Percentiles rank a stretch among this genome's conserved stretches.
Conservation (phyloP, 1,140 invertebrate species). For the Vanessa tameamea region DNA sequence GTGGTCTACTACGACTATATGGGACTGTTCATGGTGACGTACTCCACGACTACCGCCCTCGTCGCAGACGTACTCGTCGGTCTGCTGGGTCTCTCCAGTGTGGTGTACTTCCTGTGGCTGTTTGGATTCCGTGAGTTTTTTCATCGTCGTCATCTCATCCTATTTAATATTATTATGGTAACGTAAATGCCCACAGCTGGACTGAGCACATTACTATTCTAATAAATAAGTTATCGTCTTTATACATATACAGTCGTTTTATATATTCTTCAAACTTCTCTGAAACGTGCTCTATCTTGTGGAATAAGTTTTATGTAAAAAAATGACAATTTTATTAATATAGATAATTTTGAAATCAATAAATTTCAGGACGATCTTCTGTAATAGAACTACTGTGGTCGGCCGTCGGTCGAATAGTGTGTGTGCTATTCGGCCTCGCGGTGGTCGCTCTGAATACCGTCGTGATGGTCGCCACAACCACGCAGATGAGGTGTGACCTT, state of each 20-base stretch:
- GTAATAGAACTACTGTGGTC: slow-evolving; percentile 42
- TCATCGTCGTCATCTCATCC: too few species aligned
- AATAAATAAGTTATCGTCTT: too few species aligned
- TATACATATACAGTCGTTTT: too few species aligned
- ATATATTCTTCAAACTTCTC: too few species aligned
- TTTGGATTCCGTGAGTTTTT: slow-evolving; percentile 60
- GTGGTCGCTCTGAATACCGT: slow-evolving; percentile 28
- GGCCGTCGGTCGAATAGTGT: slow-evolving; percentile 35
- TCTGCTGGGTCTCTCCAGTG: slow-evolving; percentile 39
- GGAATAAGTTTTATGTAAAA: too few species aligned
- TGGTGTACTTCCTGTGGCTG: slow-evolving; percentile 58
- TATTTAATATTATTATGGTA: neutral
- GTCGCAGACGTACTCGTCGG: slow-evolving; percentile 51
- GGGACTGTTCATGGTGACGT: slow-evolving; percentile 60
- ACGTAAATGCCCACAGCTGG: too few species aligned
- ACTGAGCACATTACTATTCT: too few species aligned
- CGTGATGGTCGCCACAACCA: slow-evolving; percentile 49
- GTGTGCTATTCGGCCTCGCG: slow-evolving; percentile 29
- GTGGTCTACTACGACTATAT: slow-evolving; percentile 72
- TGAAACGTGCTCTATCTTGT: too few species aligned
- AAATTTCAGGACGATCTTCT: neutral
- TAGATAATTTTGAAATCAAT: neutral
- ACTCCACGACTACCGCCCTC: slow-evolving; percentile 43
- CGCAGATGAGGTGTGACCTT: slow-evolving; percentile 49
- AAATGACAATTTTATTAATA: too few species aligned